These are phyloP conservation scores for Coracopsis vasa DNA, from an alignment of 2,113 vertebrate species.

Conservation along the genomic window DNA sequence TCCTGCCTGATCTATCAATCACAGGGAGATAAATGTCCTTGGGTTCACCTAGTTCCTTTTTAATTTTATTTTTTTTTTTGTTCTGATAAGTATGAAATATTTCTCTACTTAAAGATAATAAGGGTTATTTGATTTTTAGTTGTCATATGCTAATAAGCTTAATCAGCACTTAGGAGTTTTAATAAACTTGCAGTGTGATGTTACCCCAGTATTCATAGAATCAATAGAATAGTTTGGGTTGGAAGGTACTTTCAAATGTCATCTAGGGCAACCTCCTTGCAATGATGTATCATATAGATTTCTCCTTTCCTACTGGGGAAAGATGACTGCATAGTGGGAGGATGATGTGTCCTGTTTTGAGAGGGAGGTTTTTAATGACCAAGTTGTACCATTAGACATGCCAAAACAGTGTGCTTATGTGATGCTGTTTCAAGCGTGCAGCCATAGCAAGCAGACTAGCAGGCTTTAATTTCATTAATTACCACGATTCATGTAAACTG, in stretches of 20 bases:
- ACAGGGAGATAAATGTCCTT: no score
- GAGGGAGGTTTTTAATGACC: no score
- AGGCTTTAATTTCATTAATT: neutral
- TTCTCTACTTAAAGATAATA: neutral
- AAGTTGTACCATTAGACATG: neutral
- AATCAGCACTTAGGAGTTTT: neutral
- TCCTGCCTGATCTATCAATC: neutral
- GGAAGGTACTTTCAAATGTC: neutral
- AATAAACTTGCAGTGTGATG: no score
- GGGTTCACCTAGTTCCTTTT: neutral
- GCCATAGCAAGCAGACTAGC: neutral
- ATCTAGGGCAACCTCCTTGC: neutral
- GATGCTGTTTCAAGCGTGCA: neutral
- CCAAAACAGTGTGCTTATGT: neutral
- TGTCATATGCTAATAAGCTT: neutral
- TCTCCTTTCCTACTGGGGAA: rapidly evolving
- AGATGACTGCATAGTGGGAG: no score
- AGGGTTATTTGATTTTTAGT: neutral
- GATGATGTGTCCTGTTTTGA: no score
- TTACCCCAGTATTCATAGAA: neutral
- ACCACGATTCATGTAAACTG: rapidly evolving
- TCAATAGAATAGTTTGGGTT: neutral
- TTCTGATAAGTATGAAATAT: neutral
- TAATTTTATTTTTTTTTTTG: neutral
- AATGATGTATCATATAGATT: neutral